A percentile compares a stretch with the other conserved stretches of the same genome.
Conservation (phyloP, 2,888 invertebrate genomes). For the Notodonta ziczac region DNA sequence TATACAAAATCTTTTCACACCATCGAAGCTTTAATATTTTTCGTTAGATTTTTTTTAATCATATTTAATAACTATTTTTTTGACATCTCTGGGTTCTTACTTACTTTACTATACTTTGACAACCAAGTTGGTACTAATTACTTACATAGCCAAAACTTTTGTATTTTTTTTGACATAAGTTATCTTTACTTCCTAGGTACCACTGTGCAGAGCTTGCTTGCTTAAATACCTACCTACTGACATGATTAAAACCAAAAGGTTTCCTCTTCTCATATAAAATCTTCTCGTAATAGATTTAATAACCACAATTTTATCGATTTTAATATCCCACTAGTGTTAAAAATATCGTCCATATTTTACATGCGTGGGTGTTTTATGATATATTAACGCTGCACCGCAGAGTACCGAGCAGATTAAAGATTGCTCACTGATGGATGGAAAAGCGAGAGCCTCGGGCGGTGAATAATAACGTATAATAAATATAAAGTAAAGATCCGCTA, state of each 20-base stretch:
- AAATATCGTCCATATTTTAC: conserved; percentile 40
- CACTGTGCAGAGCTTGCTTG: no score
- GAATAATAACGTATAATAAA: conserved; percentile 48
- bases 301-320: conserved; percentile 21
- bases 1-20: neutral
- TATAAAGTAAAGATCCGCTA: conserved; percentile 36
- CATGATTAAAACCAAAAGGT: neutral
- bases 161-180: no score
- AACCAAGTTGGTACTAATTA: no score
- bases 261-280: neutral
- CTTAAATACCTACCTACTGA: no score
- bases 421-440: conserved; percentile 60
- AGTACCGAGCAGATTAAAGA: conserved; percentile 54
- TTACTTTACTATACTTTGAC: no score
- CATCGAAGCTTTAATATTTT: neutral
- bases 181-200: no score
- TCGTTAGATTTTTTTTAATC: no score
- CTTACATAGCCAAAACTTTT: no score
- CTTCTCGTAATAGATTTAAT: neutral
- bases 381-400: conserved; percentile 40
- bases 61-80: no score
- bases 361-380: conserved; percentile 52
- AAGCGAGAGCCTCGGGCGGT: conserved; percentile 45
- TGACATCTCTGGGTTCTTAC: no score
- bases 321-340: conserved; percentile 26